phyloP scores from a whole-genome alignment of 2,888 invertebrate species.

The Scaptomyza polygonia region DNA sequence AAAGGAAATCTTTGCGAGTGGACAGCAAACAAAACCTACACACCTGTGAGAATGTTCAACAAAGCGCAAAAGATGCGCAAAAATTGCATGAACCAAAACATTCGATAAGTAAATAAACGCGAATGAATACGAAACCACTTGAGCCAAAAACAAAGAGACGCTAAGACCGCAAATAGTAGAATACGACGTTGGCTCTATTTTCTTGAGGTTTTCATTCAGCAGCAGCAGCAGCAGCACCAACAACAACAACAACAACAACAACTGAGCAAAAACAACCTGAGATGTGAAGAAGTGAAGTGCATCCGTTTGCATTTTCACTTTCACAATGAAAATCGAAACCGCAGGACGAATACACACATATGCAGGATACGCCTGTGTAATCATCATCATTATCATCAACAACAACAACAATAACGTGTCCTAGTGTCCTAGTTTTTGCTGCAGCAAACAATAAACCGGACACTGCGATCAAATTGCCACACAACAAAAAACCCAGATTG shows the following conservation, averaged over 20 bases:
- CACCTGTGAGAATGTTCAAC: slow-evolving; percentile 77
- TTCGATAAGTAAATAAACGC: slow-evolving; percentile 44
- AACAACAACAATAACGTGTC: slow-evolving; percentile 22
- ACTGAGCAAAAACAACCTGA: slow-evolving; percentile 21
- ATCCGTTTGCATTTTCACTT: slow-evolving; percentile 78
- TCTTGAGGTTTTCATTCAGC: slow-evolving; percentile 30
- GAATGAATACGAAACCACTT: slow-evolving; percentile 69
- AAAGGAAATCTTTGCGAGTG: slow-evolving; percentile 45
- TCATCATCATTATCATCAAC: slow-evolving; percentile 38
- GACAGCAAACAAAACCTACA: slow-evolving; percentile 63
- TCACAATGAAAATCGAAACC: slow-evolving; percentile 80
- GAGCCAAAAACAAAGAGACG: slow-evolving; percentile 50
- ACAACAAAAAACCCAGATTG: slow-evolving; percentile 40
- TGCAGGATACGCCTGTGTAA: slow-evolving; percentile 69
- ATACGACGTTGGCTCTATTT: slow-evolving; percentile 9
- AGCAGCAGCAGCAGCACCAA: no score
- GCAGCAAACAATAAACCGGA: slow-evolving; percentile 75
- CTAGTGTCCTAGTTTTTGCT: slow-evolving; percentile 61
- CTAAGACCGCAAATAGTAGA: slow-evolving; percentile 58
- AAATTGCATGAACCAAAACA: slow-evolving; percentile 69
- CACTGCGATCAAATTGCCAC: slow-evolving; percentile 79
- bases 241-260: slow-evolving; percentile 14
- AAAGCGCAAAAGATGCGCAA: slow-evolving; percentile 66
- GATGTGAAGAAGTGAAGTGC: slow-evolving; percentile 57
- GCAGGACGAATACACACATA: slow-evolving; percentile 38